Conservation (phyloP, 2,797 vertebrate species). For the Notamacropus eugenii region DNA sequence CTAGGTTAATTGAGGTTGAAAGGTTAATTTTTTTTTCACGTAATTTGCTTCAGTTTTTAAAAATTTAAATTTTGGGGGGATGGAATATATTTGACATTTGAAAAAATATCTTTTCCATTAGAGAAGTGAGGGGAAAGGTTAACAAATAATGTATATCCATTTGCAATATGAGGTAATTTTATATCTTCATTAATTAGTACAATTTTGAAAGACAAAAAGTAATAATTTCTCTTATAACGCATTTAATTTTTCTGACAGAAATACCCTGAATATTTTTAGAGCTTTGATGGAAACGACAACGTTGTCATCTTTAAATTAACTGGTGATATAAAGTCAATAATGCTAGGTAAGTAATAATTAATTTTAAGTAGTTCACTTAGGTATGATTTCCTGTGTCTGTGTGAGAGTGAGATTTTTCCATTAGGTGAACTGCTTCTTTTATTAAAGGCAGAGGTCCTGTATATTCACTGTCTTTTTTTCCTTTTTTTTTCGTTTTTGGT, state of each 20-base stretch:
- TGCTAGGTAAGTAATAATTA: background rate
- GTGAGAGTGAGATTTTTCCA: background rate
- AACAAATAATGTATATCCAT: background rate
- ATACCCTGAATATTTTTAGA: background rate
- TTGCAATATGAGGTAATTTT: background rate
- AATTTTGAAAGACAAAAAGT: background rate
- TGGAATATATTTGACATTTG: background rate
- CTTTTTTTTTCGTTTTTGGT: background rate
- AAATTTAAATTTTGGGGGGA: background rate
- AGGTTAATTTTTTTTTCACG: conserved; percentile 13
- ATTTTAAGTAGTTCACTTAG: background rate
- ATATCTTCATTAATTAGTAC: background rate
- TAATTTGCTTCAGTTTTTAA: background rate
- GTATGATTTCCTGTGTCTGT: background rate
- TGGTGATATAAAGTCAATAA: background rate
- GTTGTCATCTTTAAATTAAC: background rate
- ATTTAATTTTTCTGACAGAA: background rate
- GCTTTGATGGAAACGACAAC: background rate
- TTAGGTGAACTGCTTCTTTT: background rate
- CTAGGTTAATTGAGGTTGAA: background rate
- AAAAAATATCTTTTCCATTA: background rate
- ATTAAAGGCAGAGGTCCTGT: background rate
- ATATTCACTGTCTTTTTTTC: background rate
- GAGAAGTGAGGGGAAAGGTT: background rate
- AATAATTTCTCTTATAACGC: background rate